Evolutionary conservation across 2,113 vertebrate species (phyloP).

Genomic region (Coracopsis vasa): DNA sequence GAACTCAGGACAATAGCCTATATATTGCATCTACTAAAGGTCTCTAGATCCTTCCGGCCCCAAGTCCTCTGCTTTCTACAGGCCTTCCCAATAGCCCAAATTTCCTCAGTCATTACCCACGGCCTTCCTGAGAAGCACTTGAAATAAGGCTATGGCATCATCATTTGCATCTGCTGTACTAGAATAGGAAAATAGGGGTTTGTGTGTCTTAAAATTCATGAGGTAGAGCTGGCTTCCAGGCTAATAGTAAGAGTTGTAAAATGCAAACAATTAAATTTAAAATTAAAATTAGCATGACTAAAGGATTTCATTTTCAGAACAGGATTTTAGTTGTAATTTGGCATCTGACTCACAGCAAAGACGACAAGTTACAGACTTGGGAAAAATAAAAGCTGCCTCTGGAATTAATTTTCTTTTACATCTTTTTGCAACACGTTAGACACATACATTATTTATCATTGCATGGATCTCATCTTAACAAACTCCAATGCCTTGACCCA

Average conservation of each 20-base stretch:
- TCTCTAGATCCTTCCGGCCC: not conserved
- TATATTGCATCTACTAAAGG: not conserved
- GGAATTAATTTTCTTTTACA: conserved; percentile 54
- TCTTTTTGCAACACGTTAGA: conserved; percentile 31
- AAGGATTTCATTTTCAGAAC: conserved; percentile 51
- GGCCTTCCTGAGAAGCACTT: not conserved
- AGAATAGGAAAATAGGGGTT: not conserved
- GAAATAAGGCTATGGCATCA: not conserved
- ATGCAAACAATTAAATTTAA: conserved; percentile 55
- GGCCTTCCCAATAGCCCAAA: not conserved
- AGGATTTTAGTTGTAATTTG: conserved; percentile 44
- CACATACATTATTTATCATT: conserved; percentile 45
- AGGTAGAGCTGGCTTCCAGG: not conserved
- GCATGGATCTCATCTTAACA: conserved; percentile 2
- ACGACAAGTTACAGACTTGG: conserved; percentile 14
- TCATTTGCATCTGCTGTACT: not conserved
- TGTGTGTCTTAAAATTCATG: not conserved
- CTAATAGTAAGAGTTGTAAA: conserved; percentile 11
- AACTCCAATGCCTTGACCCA: conserved; percentile 23
- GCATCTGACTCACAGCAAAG: conserved; percentile 18
- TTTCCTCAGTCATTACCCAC: not conserved
- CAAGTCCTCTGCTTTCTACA: not conserved
- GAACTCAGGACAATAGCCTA: not conserved
- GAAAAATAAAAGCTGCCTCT: conserved; percentile 47
- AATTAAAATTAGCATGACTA: conserved; percentile 59